These are phyloP conservation scores for Ischnus inquisitorius DNA, from an alignment of 2,888 invertebrate genomes.

Conservation along the genomic window DNA sequence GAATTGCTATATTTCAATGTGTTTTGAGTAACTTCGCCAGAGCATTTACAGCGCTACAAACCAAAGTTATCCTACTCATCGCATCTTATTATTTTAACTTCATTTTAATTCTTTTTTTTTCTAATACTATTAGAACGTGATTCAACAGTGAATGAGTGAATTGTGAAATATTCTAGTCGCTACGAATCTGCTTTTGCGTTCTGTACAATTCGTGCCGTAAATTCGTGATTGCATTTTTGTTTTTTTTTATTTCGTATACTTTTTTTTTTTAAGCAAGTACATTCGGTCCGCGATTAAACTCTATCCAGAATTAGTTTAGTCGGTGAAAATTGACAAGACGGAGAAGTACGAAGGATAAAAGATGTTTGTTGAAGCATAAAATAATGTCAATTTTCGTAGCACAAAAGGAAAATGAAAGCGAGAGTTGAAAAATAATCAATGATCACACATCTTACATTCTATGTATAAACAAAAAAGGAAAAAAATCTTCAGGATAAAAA, in stretches of 20 bases:
- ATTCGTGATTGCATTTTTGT: constrained; percentile 40
- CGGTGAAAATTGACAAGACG: constrained; percentile 70
- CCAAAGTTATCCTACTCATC: constrained; percentile 82
- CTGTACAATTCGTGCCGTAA: constrained; percentile 71
- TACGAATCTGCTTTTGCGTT: constrained; percentile 80
- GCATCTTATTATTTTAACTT: constrained; percentile 72
- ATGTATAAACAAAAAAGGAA: constrained; percentile 45
- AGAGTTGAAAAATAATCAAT: constrained; percentile 62
- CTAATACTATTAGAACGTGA: constrained; percentile 78
- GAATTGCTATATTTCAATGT: constrained; percentile 61
- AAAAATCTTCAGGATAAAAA: constrained; percentile 70
- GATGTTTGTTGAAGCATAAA: constrained; percentile 73
- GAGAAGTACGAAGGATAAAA: constrained; percentile 68
- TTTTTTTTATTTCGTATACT: constrained; percentile 53
- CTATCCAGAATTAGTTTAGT: constrained; percentile 49
- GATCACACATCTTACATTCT: constrained; percentile 63
- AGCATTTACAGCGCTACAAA: constrained; percentile 80
- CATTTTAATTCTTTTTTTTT: constrained; percentile 75
- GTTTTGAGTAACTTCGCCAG: constrained; percentile 61
- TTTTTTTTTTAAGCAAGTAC: constrained; percentile 45
- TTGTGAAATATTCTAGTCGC: constrained; percentile 85
- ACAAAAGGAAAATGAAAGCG: constrained; percentile 55
- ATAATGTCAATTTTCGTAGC: constrained; percentile 79
- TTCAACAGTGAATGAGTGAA: constrained; percentile 81
- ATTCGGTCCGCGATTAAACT: constrained; percentile 28